Conservation (phyloP, 2,888 invertebrate species). For the Rhaphigaster nebulosa region DNA sequence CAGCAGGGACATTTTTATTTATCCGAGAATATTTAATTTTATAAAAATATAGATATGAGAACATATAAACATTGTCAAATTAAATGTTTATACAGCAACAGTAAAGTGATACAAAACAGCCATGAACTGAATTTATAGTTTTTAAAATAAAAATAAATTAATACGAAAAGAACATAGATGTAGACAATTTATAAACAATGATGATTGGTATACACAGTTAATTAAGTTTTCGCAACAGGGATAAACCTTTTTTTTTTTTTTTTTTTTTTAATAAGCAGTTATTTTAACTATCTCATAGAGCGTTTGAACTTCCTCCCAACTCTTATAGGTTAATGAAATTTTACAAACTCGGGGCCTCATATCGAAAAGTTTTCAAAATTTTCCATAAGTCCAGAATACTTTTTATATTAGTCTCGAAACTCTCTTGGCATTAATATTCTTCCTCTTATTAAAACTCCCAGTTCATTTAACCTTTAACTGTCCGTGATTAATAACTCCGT, state of each 20-base stretch:
- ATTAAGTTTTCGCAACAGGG: too few species aligned
- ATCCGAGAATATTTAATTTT: too few species aligned
- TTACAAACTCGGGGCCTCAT: not conserved
- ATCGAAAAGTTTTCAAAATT: conserved; percentile 20
- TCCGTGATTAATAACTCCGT: conserved; percentile 34
- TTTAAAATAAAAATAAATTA: too few species aligned
- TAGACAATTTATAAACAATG: too few species aligned
- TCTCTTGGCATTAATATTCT: conserved; percentile 12
- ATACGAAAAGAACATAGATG: too few species aligned
- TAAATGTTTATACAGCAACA: too few species aligned
- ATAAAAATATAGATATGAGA: too few species aligned
- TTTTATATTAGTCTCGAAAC: conserved; percentile 27
- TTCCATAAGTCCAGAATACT: conserved; percentile 11
- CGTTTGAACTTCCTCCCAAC: not conserved
- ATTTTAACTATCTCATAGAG: not conserved
- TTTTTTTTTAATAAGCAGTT: not conserved
- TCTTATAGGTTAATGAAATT: not conserved
- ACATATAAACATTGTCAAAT: too few species aligned
- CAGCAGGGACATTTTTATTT: too few species aligned
- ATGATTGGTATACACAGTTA: too few species aligned
- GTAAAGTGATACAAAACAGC: too few species aligned
- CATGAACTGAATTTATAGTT: too few species aligned
- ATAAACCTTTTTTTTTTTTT: not conserved
- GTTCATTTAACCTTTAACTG: conserved; percentile 41
- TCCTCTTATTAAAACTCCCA: conserved; percentile 40